Percentiles rank a stretch among this genome's conserved stretches.
These are phyloP conservation scores for Plebejus melissa DNA, from an alignment of 2,888 invertebrate genomes.

Conservation along the genomic window DNA sequence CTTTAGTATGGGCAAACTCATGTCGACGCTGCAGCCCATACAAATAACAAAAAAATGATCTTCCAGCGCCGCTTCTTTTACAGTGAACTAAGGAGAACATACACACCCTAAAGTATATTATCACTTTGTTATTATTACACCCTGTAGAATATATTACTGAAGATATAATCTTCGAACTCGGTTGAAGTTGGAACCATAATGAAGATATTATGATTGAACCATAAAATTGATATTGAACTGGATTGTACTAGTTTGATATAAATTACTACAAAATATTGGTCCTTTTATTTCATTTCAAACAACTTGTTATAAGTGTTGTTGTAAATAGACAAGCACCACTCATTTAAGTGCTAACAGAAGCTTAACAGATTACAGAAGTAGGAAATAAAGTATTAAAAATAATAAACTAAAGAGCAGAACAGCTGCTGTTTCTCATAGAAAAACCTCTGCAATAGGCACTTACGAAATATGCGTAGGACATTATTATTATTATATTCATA, in stretches of 20 bases:
- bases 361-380: neutral
- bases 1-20: too few relatives aligned
- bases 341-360: neutral
- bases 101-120: too few relatives aligned
- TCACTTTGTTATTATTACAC: too few relatives aligned
- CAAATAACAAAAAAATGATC: too few relatives aligned
- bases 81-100: too few relatives aligned
- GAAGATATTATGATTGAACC: neutral
- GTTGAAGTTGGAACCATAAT: too few relatives aligned
- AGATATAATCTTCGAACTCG: too few relatives aligned
- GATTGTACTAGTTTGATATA: neutral
- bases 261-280: neutral
- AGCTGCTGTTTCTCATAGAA: neutral
- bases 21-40: too few relatives aligned
- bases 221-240: neutral
- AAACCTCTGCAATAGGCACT: neutral
- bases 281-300: neutral
- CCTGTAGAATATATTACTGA: too few relatives aligned
- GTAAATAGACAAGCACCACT: neutral
- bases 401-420: neutral
- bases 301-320: neutral
- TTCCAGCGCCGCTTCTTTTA: too few relatives aligned
- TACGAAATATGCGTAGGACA: neutral
- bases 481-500: neutral
- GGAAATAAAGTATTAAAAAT: neutral